phyloP scores from a whole-genome alignment of 2,797 vertebrate species.

The Psittacula derbiana region DNA sequence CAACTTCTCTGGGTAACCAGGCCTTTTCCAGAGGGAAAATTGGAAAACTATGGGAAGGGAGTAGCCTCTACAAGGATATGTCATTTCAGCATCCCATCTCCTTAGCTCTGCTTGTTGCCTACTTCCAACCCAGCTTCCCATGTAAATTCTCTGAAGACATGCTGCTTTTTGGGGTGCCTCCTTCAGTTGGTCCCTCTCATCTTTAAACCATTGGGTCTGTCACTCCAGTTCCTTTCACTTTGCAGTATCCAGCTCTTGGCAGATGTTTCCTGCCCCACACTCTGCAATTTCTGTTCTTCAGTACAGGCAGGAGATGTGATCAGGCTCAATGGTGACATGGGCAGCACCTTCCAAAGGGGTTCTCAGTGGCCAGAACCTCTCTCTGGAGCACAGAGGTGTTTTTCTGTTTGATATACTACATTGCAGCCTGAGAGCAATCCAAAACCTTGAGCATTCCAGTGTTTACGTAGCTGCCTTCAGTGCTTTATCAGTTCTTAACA shows the following conservation, averaged over 20 bases:
- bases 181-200: neutral
- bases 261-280: neutral
- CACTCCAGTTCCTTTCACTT: neutral
- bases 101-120: neutral
- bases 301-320: neutral
- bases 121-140: neutral
- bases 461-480: neutral
- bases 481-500: neutral
- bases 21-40: neutral
- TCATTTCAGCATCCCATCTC: neutral
- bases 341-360: neutral
- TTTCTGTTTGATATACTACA: rapidly evolving
- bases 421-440: neutral
- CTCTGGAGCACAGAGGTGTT: neutral
- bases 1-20: neutral
- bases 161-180: neutral
- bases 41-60: neutral
- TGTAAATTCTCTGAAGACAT: neutral
- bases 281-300: neutral
- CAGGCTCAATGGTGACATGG: neutral
- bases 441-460: neutral
- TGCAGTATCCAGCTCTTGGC: neutral
- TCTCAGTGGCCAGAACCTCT: neutral
- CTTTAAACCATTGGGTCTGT: neutral
- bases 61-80: neutral